Base-by-base conservation (phyloP, 64 coral and sea anemone genomes). In the Montipora capricornis region DNA sequence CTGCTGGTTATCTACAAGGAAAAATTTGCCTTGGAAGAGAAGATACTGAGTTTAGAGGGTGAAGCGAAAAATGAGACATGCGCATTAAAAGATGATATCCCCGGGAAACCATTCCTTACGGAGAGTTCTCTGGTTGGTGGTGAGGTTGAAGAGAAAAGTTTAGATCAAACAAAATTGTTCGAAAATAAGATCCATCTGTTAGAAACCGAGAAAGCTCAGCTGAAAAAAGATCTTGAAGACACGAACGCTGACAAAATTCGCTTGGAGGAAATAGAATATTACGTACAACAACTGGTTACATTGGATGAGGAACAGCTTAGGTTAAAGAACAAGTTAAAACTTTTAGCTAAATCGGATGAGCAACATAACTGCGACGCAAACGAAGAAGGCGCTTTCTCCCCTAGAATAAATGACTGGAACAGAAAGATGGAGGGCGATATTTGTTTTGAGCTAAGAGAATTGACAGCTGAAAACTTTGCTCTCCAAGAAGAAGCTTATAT, bases 181-280 rank as follows among this genome's bases (percentile, higher is more conserved):
- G 44, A 86, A 71, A 51, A 49, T 11, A 86, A 73, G 66, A 73
- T 86, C 5, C 70, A 78, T 29, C 77, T 81, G 70, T 92, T 95
- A 12, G 90, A 98, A 26, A 48, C 49, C n/a, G 96, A 98, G 66
- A 98, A 91, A 87, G 75, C 78, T 20, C 91, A 68, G 49, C 86
- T 98, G 47, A 59, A 98, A 46, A 70, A 79, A 46, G 96, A 98
- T 20, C 85, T 92, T n/a, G 87, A 88, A n/a, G 60, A 89, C 15
- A 78, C 91, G 44, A 80, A 85, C 47, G 82, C 80, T 11, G 89
- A 98, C 83, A 98, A 94, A 88, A 67, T 20, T 68, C 93, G 92
- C 47, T 45, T 98, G 20, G 78, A 98, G 80, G 87, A 67, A 19
- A 98, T 98, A 37, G 78, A 92, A 52, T 73, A 78, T 19, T 82